phyloP scores from a whole-genome alignment of 2,797 vertebrate genomes.

The Hapalemur alaotrensis region DNA sequence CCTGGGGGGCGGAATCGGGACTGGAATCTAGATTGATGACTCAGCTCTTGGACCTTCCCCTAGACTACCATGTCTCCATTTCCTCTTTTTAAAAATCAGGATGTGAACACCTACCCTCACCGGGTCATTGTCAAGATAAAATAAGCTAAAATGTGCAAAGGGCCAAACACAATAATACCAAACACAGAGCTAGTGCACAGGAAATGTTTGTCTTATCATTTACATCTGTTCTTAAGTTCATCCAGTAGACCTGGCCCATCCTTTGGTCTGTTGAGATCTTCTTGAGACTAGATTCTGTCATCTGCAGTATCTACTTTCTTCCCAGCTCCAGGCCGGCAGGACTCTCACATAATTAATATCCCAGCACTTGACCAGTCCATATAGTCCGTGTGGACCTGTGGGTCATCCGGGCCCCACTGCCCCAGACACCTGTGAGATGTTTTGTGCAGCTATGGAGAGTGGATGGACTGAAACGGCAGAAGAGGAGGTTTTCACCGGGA shows the following conservation, averaged over 20 bases:
- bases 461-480: neutral
- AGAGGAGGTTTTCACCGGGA: neutral
- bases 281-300: neutral
- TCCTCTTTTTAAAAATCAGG: neutral
- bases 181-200: accelerated
- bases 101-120: neutral
- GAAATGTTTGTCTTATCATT: neutral
- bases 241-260: neutral
- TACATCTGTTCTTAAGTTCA: neutral
- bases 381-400: neutral
- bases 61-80: neutral
- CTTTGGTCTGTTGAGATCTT: neutral
- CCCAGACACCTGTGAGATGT: neutral
- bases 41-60: neutral
- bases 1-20: neutral
- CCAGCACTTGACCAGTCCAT: neutral
- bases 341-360: neutral
- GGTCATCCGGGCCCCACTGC: neutral
- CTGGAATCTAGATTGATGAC: neutral
- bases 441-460: neutral
- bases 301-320: neutral
- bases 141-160: neutral
- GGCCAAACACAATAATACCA: accelerated
- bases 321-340: neutral
- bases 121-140: neutral